Conservation (phyloP, 2,113 vertebrate genomes). For the Pterocles burchelli region DNA sequence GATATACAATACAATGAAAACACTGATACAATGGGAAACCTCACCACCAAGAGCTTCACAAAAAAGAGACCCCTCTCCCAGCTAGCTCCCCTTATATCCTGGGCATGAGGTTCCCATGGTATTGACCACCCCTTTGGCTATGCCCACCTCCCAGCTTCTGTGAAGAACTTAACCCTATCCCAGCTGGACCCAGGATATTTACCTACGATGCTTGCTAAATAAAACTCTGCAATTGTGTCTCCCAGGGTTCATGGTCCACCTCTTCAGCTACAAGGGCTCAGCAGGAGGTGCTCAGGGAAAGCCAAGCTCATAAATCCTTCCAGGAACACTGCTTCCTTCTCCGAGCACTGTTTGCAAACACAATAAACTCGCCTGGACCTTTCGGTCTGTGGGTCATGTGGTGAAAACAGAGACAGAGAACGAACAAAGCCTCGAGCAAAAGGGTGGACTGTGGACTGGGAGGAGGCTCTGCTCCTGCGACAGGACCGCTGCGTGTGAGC, state of each 20-base stretch:
- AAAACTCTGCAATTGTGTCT: not conserved
- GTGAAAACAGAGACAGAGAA: not conserved
- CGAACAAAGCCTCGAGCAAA: rapidly evolving
- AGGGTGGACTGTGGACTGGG: not conserved
- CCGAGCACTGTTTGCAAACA: rapidly evolving
- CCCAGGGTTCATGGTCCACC: rapidly evolving
- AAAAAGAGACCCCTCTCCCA: no score
- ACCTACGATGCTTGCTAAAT: not conserved
- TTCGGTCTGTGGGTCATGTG: rapidly evolving
- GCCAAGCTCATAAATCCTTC: not conserved
- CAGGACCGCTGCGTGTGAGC: not conserved
- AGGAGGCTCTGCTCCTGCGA: rapidly evolving
- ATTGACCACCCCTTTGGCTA: no score
- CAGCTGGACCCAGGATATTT: not conserved
- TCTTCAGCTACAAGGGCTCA: not conserved
- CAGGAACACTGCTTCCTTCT: not conserved
- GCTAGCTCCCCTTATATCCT: no score
- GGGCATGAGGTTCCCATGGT: no score
- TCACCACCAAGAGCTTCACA: no score
- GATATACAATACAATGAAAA: no score
- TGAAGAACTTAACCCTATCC: no score
- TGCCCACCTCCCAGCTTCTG: no score
- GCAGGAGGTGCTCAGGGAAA: not conserved
- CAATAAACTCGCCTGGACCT: not conserved
- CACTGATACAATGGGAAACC: no score